Percentiles rank a stretch among this genome's conserved stretches.
These are phyloP conservation scores for Mesembrinibis cayennensis DNA, from an alignment of 2,113 vertebrate species.

Conservation along the genomic window DNA sequence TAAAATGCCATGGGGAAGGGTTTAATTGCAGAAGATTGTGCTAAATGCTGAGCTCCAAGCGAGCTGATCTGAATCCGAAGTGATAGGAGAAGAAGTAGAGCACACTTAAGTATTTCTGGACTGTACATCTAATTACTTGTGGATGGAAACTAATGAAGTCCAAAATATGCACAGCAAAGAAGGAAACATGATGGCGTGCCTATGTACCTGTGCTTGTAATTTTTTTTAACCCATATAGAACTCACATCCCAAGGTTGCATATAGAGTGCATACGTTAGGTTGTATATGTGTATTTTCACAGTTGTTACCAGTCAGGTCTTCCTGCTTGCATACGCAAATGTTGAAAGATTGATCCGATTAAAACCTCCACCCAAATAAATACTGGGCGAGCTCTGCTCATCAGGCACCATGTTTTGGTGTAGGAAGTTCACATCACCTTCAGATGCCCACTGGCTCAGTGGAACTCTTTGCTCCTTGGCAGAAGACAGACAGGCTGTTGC, in stretches of 20 bases:
- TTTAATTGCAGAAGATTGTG: conserved; percentile 34
- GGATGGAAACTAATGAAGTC: neutral
- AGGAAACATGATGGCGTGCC: neutral
- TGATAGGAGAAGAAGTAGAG: conserved; percentile 10
- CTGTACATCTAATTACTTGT: conserved; percentile 22
- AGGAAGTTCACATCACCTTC: neutral
- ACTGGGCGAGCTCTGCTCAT: neutral
- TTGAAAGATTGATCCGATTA: neutral
- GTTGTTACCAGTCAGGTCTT: neutral
- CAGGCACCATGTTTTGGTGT: neutral
- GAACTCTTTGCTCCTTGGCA: neutral
- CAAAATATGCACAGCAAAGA: conserved; percentile 30
- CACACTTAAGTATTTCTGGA: neutral
- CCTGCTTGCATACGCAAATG: conserved; percentile 35
- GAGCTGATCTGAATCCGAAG: neutral
- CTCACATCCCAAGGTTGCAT: neutral
- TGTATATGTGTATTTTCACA: neutral
- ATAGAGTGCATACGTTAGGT: neutral
- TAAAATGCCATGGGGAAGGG: conserved; percentile 7
- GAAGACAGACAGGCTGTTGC: neutral
- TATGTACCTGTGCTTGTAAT: rapidly evolving
- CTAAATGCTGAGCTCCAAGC: neutral
- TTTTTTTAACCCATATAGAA: neutral
- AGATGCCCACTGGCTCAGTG: rapidly evolving
- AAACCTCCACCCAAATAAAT: neutral